Evolutionary conservation across 2,888 invertebrate species (phyloP).

Genomic region (Caenorhabditis auriculariae): DNA sequence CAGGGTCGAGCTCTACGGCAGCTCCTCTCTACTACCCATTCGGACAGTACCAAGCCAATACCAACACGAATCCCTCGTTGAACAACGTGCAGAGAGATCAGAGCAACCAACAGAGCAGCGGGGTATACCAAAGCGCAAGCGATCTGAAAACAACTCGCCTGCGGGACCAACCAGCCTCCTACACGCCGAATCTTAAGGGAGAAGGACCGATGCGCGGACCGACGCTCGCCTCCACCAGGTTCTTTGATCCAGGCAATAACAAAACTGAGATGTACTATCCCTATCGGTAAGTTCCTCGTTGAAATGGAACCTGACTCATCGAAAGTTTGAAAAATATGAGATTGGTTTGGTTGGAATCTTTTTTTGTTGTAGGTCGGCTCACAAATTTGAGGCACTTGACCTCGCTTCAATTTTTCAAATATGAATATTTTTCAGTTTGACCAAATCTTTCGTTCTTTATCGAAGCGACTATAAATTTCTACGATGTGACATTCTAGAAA

Average conservation of each 20-base stretch:
- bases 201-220: constrained; percentile 33
- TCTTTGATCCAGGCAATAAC: constrained; percentile 31
- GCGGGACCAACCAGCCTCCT: constrained; percentile 22
- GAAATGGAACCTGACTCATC: too few relatives aligned
- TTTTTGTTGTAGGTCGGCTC: too few relatives aligned
- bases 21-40: too few relatives aligned
- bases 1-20: too few relatives aligned
- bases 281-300: constrained; percentile 41
- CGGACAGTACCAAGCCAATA: constrained; percentile 2
- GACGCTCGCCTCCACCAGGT: constrained; percentile 17
- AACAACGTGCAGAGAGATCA: constrained; percentile 1
- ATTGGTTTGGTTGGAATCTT: too few relatives aligned
- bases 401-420: too few relatives aligned
- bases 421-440: too few relatives aligned
- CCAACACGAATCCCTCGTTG: not conserved
- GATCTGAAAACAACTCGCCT: constrained; percentile 35
- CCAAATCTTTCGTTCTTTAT: too few relatives aligned
- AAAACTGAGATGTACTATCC: constrained; percentile 39
- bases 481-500: too few relatives aligned
- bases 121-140: constrained; percentile 21
- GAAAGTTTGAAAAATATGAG: too few relatives aligned
- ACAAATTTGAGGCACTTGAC: too few relatives aligned
- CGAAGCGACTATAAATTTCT: too few relatives aligned
- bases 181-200: constrained; percentile 15
- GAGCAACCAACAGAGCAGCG: not conserved